Base-by-base conservation (phyloP, 2,797 vertebrate species). In the Sebastiscus albofasciatus region DNA sequence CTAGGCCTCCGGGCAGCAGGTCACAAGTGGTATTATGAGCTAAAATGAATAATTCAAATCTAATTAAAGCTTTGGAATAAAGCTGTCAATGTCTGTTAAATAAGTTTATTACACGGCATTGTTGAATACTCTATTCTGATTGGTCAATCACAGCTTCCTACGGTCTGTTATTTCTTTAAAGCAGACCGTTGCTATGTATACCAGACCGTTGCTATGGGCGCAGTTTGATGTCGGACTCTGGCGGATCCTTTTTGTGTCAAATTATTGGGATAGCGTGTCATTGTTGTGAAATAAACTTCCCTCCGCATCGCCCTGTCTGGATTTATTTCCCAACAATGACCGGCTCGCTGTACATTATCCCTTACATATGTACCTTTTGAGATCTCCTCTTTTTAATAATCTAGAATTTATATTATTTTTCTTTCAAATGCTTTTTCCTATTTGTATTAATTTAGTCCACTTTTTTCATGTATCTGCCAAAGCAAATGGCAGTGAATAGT, bases 281-380 rank as follows among this genome's bases (percentile, higher is more conserved):
- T 46, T 46, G 42, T 46, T 46, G 42, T 0, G 16, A 8, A 46
- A 46, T 46, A 18, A 46, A 18, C 42, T 3, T 42, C 5, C 39
- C 39, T 42, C 39, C 0, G 0, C 39, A 42, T 16, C 0, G 18
- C 46, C 46, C 46, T 49, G 46, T 49, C 8, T 0, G 46, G 46
- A 0, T 49, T 49, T 49, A 49, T 49, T 49, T 49, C 18, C 18
- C 46, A 49, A n/a, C 3, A 49, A n/a, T 49, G 46, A 49, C 46
- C 8, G 8, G 46, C 18, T 49, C 2, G 46, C 46, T 26, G 24
- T 56, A 26, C 22, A 49, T 20, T 49, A 49, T 49, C 11, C 24
- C 22, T 26, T n/a, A 62, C 18, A 22, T 13, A 10, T 26, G 14
- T n/a, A 29, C 16, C 52, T 8, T 8, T 3, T 27, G 16, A 42